Evolutionary conservation across 2,797 vertebrate species (phyloP).

Genomic region (Enteromius radiatus): DNA sequence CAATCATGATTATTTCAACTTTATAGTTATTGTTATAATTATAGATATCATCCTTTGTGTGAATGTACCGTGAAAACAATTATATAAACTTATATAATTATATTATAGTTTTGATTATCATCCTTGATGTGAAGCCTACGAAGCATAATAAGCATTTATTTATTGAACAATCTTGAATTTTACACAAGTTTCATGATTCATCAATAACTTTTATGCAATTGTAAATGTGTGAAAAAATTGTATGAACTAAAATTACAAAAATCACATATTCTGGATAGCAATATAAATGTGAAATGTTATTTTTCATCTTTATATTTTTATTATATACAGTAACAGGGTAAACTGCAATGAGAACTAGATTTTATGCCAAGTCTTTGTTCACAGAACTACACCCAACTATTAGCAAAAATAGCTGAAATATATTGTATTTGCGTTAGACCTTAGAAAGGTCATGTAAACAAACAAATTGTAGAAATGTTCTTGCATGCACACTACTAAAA

Average conservation of each 20-base stretch:
- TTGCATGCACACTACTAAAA: conserved; percentile 38
- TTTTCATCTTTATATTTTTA: not conserved
- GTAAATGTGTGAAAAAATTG: not conserved
- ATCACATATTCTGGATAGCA: not conserved
- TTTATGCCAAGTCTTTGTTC: not conserved
- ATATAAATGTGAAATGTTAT: not conserved
- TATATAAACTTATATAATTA: not conserved
- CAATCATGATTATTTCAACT: not conserved
- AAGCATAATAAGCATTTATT: no score
- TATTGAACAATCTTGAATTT: no score
- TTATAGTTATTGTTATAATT: not conserved
- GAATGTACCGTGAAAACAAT: not conserved
- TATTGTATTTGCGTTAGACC: conserved; percentile 6
- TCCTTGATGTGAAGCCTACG: not conserved
- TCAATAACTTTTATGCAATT: not conserved
- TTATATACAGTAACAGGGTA: not conserved
- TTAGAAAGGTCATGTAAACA: conserved; percentile 37
- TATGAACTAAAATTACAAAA: not conserved
- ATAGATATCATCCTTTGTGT: not conserved
- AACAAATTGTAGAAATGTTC: conserved; percentile 35
- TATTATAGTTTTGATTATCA: no score
- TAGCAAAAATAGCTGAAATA: conserved; percentile 17
- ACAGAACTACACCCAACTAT: conserved; percentile 16
- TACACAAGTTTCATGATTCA: not conserved
- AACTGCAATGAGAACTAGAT: not conserved